Evolutionary conservation across 2,113 vertebrate species (phyloP).

Genomic region (Apteryx owenii): DNA sequence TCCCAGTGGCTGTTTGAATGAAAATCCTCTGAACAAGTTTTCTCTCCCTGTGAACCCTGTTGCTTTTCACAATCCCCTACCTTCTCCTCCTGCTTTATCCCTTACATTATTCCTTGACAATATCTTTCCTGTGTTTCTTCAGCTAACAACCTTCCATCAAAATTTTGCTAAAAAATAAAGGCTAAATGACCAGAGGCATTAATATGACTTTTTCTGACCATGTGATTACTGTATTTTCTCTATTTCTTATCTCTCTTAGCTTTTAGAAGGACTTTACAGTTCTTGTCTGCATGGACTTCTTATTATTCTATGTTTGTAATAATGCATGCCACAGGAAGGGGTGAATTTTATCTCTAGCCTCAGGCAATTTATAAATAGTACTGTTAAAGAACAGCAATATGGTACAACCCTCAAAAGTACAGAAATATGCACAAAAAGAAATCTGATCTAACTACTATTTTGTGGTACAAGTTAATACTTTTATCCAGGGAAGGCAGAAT

Average conservation of each 20-base stretch:
- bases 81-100: background rate
- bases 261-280: background rate
- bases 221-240: background rate
- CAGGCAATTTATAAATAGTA: background rate
- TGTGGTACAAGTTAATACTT: background rate
- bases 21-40: background rate
- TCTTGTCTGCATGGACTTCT: background rate
- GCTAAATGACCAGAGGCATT: background rate
- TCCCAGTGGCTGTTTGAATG: fast-evolving
- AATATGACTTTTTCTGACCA: background rate
- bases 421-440: background rate
- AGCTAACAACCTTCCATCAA: background rate
- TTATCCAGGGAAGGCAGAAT: background rate
- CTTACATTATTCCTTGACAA: background rate
- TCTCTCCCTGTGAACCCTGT: background rate
- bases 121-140: background rate
- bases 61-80: background rate
- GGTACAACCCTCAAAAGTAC: background rate
- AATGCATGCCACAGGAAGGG: background rate
- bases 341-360: background rate
- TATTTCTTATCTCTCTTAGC: background rate
- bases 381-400: background rate
- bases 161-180: background rate
- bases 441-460: background rate
- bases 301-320: background rate